Percentiles rank a stretch among this genome's conserved stretches.
These are phyloP conservation scores for Dunckerocampus dactyliophorus DNA, from an alignment of 2,113 vertebrate species.

Conservation along the genomic window DNA sequence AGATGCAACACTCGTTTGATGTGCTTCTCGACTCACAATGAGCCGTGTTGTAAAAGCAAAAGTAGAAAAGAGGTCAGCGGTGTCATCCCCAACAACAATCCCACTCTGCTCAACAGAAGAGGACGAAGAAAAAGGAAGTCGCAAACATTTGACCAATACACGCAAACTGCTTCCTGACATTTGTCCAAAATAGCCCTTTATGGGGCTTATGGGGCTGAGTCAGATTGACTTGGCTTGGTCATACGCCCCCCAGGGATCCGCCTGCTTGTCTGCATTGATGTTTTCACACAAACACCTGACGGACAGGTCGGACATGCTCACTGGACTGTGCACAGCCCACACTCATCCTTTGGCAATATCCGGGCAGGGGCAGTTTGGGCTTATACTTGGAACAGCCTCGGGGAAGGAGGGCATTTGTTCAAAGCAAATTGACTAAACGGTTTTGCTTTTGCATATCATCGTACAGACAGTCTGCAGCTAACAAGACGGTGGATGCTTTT, in stretches of 20 bases:
- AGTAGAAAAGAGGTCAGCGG: constrained; percentile 26
- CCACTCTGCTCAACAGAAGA: constrained; percentile 23
- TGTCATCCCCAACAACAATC: constrained; percentile 30
- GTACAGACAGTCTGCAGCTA: constrained; percentile 33
- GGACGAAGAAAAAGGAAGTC: constrained; percentile 22
- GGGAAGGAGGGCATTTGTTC: constrained; percentile 35
- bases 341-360: constrained; percentile 20
- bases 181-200: constrained; percentile 57
- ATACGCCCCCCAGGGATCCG: constrained; percentile 34
- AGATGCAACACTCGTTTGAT: constrained; percentile 2
- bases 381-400: constrained; percentile 41
- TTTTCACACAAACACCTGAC: constrained; percentile 59
- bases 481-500: constrained; percentile 21
- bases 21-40: not conserved
- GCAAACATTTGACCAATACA: constrained; percentile 38
- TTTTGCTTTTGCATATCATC: constrained; percentile 27
- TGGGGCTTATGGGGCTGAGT: constrained; percentile 41
- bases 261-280: constrained; percentile 57
- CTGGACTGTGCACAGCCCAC: constrained; percentile 35
- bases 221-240: constrained; percentile 56
- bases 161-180: constrained; percentile 44
- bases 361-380: constrained; percentile 28
- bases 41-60: constrained; percentile 3
- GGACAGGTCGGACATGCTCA: constrained; percentile 55
- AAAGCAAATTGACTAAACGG: constrained; percentile 30